phyloP scores from a whole-genome alignment of 2,888 invertebrate species.

The Notodonta dromedarius region DNA sequence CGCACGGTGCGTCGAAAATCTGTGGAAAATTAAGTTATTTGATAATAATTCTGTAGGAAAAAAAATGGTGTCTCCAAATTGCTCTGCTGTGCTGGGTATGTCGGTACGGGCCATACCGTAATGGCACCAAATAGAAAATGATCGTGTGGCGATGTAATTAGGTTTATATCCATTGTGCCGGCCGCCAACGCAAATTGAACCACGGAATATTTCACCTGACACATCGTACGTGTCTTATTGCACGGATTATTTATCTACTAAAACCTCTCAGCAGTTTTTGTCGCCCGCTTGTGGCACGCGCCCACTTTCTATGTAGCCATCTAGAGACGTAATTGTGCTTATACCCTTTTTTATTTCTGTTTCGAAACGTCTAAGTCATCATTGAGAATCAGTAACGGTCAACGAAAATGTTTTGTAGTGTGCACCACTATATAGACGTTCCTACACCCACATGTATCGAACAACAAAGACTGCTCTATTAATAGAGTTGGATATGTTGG shows the following conservation, averaged over 20 bases:
- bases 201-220: conserved; percentile 76
- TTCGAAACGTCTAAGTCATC: conserved; percentile 70
- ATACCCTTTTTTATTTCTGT: conserved; percentile 69
- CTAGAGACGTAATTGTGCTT: conserved; percentile 72
- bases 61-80: conserved; percentile 19
- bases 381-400: conserved; percentile 67
- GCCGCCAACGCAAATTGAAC: conserved; percentile 69
- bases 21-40: conserved; percentile 33
- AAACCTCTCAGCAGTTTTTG: conserved; percentile 71
- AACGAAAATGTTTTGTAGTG: conserved; percentile 45
- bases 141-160: conserved; percentile 65
- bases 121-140: conserved; percentile 58
- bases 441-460: conserved; percentile 27
- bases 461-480: conserved; percentile 3
- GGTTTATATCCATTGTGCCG: conserved; percentile 67
- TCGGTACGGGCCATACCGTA: conserved; percentile 40
- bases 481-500: neutral
- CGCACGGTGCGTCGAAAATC: conserved; percentile 35
- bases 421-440: conserved; percentile 1
- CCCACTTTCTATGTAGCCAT: conserved; percentile 74
- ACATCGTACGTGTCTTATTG: conserved; percentile 78
- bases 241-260: conserved; percentile 77
- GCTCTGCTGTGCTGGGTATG: conserved; percentile 23
- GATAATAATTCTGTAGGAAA: conserved; percentile 26
- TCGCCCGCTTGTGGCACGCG: conserved; percentile 68